phyloP scores from a whole-genome alignment of 1,140 invertebrate genomes.

The fruit fly (Drosophila melanogaster) region DNA sequence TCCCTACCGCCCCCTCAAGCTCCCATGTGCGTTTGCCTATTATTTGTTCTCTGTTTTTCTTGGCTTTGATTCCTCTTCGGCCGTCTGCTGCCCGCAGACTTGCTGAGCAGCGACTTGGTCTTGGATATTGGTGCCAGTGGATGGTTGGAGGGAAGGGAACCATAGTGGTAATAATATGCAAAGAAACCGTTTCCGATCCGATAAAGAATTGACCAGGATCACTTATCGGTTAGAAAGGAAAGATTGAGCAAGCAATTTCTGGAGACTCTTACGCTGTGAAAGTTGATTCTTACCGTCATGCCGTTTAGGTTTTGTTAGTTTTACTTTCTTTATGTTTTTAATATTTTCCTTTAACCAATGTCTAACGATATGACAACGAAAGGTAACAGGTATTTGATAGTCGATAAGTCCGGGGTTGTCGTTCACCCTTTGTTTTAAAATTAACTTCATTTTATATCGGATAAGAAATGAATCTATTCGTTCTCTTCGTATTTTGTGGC shows the following conservation, averaged over 20 bases:
- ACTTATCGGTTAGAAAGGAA: too few species aligned
- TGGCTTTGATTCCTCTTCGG: slow-evolving; percentile 22
- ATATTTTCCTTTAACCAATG: too few species aligned
- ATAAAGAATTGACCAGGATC: too few species aligned
- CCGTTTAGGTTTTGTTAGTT: too few species aligned
- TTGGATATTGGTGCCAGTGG: slow-evolving; percentile 54
- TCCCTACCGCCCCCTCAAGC: slow-evolving; percentile 4
- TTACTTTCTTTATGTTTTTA: too few species aligned
- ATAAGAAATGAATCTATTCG: neutral
- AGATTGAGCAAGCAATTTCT: too few species aligned
- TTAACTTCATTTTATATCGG: neutral
- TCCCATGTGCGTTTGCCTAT: slow-evolving; percentile 66
- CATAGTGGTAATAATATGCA: neutral
- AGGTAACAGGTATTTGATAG: too few species aligned
- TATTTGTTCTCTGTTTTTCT: slow-evolving; percentile 52
- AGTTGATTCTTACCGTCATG: too few species aligned
- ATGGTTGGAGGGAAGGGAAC: slow-evolving; percentile 5
- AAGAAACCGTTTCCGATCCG: too few species aligned
- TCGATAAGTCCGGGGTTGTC: too few species aligned
- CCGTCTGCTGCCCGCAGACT: slow-evolving; percentile 49
- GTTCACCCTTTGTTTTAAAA: neutral
- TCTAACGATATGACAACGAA: too few species aligned
- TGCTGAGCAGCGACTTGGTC: slow-evolving; percentile 42
- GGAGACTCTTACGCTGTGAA: too few species aligned
- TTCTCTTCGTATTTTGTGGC: slow-evolving; percentile 1